Conservation (phyloP, 2,797 vertebrate genomes). For the Scolopax bukidnonensis region DNA sequence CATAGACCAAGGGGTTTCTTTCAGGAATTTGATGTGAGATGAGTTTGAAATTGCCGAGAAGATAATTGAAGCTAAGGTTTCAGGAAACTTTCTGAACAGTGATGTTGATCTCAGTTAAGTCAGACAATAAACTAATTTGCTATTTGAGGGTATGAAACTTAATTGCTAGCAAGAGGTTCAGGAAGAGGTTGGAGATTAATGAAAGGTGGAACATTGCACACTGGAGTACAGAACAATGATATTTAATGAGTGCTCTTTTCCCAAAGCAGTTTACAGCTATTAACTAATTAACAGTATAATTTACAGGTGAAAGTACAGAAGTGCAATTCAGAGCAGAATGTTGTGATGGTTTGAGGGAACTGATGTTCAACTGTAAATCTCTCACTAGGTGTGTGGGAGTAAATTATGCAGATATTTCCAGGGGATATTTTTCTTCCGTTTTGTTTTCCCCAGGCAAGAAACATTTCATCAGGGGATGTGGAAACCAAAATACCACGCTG, state of each 20-base stretch:
- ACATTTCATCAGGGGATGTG: slow-evolving; percentile 43
- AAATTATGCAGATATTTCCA: slow-evolving; percentile 65
- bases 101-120: slow-evolving; percentile 7
- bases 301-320: slow-evolving; percentile 54
- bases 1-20: neutral
- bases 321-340: slow-evolving; percentile 17
- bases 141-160: slow-evolving; percentile 37
- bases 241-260: slow-evolving; percentile 62
- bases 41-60: neutral
- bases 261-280: slow-evolving; percentile 53
- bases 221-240: slow-evolving; percentile 31
- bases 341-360: slow-evolving; percentile 52
- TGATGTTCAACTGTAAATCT: slow-evolving; percentile 63
- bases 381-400: slow-evolving; percentile 52
- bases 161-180: slow-evolving; percentile 8
- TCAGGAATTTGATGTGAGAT: neutral
- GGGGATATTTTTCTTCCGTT: slow-evolving; percentile 62
- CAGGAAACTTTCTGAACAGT: neutral
- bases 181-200: slow-evolving; percentile 39
- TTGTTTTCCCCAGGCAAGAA: slow-evolving; percentile 56
- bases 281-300: slow-evolving; percentile 69
- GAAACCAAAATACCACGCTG: slow-evolving; percentile 39
- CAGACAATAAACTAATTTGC: slow-evolving; percentile 51
- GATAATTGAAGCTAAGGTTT: neutral
- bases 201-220: slow-evolving; percentile 5